phyloP scores from a whole-genome alignment of 2,797 vertebrate species.

The Varecia variegata region DNA sequence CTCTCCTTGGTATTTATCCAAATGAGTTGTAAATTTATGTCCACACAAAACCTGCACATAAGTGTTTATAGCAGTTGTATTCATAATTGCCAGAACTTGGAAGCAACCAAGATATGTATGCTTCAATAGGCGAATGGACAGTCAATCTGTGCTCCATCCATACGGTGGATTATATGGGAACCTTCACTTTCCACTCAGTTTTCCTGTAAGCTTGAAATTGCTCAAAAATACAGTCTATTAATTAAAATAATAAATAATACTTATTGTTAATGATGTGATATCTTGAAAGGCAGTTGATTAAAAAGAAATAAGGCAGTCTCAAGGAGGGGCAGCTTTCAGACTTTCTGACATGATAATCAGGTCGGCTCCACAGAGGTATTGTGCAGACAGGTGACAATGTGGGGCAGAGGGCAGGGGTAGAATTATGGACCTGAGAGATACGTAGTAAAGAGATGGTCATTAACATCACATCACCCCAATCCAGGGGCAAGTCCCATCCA shows the following conservation, averaged over 20 bases:
- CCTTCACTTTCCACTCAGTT: background rate
- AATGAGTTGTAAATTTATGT: background rate
- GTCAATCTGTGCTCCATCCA: too few relatives aligned
- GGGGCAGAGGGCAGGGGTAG: background rate
- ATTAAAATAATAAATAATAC: background rate
- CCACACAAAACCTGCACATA: background rate
- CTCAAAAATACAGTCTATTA: background rate
- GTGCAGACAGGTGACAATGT: too few relatives aligned
- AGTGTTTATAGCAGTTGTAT: background rate
- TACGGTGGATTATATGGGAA: too few relatives aligned
- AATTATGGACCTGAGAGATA: fast-evolving
- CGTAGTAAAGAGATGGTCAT: too few relatives aligned
- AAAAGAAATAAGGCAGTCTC: background rate
- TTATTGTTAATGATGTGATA: background rate
- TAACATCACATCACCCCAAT: fast-evolving
- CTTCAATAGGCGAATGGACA: background rate
- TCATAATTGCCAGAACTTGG: background rate
- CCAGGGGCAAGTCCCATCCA: too few relatives aligned
- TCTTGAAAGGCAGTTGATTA: background rate
- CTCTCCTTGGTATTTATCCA: background rate
- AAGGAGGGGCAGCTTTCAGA: background rate
- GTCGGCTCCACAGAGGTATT: fast-evolving
- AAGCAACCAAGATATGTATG: background rate
- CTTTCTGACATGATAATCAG: fast-evolving
- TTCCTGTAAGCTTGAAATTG: background rate